phyloP scores from a whole-genome alignment of 2,797 vertebrate species.

The Dipus sagitta region DNA sequence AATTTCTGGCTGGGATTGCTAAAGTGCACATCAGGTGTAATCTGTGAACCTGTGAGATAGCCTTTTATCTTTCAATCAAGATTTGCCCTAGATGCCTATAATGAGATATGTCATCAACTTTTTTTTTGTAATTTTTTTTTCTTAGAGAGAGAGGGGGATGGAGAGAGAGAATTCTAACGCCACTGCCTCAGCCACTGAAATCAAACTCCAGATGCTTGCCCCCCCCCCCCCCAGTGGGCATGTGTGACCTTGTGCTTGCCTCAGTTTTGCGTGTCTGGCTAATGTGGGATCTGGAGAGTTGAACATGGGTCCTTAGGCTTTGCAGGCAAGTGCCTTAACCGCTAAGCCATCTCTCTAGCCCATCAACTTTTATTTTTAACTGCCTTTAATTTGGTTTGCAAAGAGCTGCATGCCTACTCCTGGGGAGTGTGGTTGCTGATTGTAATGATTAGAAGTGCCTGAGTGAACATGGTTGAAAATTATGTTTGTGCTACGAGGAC shows the following conservation, averaged over 20 bases:
- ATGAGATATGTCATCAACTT: constrained; percentile 18
- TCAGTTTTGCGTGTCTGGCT: too few relatives aligned
- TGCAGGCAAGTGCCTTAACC: too few relatives aligned
- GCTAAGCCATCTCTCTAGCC: too few relatives aligned
- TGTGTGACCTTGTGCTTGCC: too few relatives aligned
- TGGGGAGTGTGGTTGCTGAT: neutral
- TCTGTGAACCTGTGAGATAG: neutral
- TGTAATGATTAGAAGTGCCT: neutral
- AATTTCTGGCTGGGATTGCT: constrained; percentile 11
- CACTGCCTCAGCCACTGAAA: too few relatives aligned
- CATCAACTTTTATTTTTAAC: constrained; percentile 43
- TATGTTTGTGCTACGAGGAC: neutral
- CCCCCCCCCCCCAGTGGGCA: too few relatives aligned
- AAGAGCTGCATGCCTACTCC: neutral
- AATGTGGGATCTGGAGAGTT: too few relatives aligned
- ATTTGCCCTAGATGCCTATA: neutral
- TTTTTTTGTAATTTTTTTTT: too few relatives aligned
- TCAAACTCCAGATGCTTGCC: too few relatives aligned
- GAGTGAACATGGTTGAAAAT: constrained; percentile 19
- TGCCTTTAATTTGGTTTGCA: constrained; percentile 8
- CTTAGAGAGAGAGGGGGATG: too few relatives aligned
- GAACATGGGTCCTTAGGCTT: too few relatives aligned
- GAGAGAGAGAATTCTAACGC: too few relatives aligned
- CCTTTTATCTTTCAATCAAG: constrained; percentile 5
- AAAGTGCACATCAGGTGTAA: neutral